Conservation (phyloP, 2,888 invertebrate genomes). For the Agrotis puta region DNA sequence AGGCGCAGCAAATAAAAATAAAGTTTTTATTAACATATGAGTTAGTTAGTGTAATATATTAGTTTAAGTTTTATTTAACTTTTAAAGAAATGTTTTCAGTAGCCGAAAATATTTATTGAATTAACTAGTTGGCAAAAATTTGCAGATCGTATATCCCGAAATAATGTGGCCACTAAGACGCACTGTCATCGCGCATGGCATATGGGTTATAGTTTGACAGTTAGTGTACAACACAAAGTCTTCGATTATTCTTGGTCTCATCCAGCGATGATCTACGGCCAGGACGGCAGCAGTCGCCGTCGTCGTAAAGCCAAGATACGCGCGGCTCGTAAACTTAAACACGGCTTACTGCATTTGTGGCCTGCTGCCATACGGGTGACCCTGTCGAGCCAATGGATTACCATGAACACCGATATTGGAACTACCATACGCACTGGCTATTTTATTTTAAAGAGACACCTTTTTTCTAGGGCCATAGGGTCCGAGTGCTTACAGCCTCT, state of each 20-base stretch:
- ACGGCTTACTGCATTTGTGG: slow-evolving; percentile 82
- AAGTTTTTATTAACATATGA: no score
- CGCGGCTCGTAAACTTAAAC: slow-evolving; percentile 86
- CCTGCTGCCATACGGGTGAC: slow-evolving; percentile 80
- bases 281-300: slow-evolving; percentile 75
- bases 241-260: slow-evolving; percentile 27
- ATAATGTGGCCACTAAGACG: no score
- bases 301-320: slow-evolving; percentile 86
- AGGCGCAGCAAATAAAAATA: no score
- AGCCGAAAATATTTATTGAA: no score
- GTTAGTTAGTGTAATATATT: no score
- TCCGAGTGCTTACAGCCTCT: no score
- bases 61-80: no score
- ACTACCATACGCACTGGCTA: slow-evolving; percentile 38
- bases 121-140: no score
- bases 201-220: no score
- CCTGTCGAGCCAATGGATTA: slow-evolving; percentile 78
- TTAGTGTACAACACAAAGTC: background rate
- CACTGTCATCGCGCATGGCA: no score
- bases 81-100: no score
- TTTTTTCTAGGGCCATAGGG: background rate
- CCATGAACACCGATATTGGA: slow-evolving; percentile 70
- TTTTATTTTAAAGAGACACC: background rate
- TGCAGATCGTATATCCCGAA: no score
- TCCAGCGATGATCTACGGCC: slow-evolving; percentile 63